Evolutionary conservation across 2,888 invertebrate genomes (phyloP).

Genomic region (Polydrusus cervinus): DNA sequence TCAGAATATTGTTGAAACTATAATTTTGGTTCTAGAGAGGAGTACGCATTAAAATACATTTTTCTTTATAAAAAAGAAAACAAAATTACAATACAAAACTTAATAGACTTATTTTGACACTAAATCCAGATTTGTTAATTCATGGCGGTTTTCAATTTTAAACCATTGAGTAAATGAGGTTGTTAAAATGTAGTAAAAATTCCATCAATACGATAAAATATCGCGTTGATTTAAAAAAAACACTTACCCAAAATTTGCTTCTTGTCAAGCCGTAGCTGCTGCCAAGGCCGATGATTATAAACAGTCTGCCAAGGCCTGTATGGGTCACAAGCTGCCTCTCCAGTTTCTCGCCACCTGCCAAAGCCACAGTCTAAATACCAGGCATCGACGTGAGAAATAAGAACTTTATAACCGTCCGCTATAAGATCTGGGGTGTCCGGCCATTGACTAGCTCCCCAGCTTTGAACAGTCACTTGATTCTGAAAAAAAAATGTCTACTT

Average conservation of each 20-base stretch:
- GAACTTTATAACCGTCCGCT: slow-evolving; percentile 84
- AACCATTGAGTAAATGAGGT: no score
- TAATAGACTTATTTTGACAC: no score
- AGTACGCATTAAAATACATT: no score
- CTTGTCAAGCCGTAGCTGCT: slow-evolving; percentile 70
- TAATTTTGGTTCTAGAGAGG: no score
- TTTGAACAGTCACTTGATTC: slow-evolving; percentile 74
- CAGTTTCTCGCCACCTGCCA: slow-evolving; percentile 82
- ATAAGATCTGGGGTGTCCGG: slow-evolving; percentile 85
- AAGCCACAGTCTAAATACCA: slow-evolving; percentile 72
- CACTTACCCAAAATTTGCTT: slow-evolving; percentile 78
- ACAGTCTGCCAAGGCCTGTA: slow-evolving; percentile 92
- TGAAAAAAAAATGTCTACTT: slow-evolving; percentile 26
- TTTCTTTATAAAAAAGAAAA: no score
- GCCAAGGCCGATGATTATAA: slow-evolving; percentile 88
- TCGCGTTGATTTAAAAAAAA: background rate
- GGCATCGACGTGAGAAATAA: slow-evolving; percentile 90
- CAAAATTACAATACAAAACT: no score
- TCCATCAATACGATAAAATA: no score
- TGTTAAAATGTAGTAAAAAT: no score
- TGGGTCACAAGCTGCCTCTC: slow-evolving; percentile 90
- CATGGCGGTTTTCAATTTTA: no score
- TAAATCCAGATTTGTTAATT: no score
- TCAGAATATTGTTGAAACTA: no score
- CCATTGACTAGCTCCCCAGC: slow-evolving; percentile 89